These are phyloP conservation scores for Columba janthina DNA, from an alignment of 2,113 vertebrate species.

Conservation along the genomic window DNA sequence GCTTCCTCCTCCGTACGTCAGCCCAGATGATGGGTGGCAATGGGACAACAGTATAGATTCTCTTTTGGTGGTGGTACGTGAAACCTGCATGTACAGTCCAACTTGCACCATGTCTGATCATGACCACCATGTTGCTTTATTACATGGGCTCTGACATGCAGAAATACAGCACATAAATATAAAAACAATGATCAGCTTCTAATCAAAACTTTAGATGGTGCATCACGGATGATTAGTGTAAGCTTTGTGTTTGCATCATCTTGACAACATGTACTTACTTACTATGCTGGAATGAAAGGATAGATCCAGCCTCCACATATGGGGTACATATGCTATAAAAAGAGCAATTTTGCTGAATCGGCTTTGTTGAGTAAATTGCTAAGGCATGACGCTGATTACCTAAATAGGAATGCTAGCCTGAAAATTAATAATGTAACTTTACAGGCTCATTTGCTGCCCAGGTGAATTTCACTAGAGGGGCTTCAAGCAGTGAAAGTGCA, in stretches of 20 bases:
- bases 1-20: accelerated
- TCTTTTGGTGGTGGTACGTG: neutral
- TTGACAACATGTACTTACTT: constrained; percentile 46
- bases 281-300: neutral
- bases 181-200: neutral
- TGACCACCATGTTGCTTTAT: neutral
- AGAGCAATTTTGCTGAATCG: constrained; percentile 46
- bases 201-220: neutral
- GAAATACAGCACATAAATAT: neutral
- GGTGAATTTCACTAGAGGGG: constrained; percentile 56
- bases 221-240: constrained; percentile 13
- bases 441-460: constrained; percentile 67
- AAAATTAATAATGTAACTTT: constrained; percentile 65
- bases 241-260: neutral
- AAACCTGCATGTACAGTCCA: neutral
- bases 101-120: neutral
- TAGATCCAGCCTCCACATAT: constrained; percentile 48
- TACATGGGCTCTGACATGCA: neutral
- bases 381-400: constrained; percentile 51
- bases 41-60: neutral
- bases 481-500: constrained; percentile 63
- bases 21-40: neutral
- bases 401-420: constrained; percentile 16
- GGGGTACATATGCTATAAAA: constrained; percentile 51
- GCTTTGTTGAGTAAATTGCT: constrained; percentile 46